Evolutionary conservation across 2,797 vertebrate genomes (phyloP), one percentile per base, ranked within the genome.

Genomic region (Helicolenus hilgendorfi): DNA sequence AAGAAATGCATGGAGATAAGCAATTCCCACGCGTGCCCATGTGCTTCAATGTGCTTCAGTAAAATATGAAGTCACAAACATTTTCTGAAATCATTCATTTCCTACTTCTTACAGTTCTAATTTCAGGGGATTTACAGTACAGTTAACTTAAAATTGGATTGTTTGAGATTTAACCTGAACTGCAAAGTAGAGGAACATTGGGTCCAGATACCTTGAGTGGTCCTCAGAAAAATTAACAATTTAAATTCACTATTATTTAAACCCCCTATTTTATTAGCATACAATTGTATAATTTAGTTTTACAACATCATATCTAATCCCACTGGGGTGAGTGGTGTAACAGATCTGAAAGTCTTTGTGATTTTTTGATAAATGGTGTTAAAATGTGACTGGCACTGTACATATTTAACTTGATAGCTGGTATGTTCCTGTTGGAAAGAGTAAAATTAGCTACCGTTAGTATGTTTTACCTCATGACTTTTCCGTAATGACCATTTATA

Each of bases 11-110:
- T 11, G 45, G 9, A 20, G 22, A 58, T 41, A 10, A 41, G 6
- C n/a, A 7, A 22, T 31, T 56, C 3, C 14, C 14, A 33, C 3
- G 4, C 0, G 0, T 49, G n/a, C 31, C 33, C 24, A 11, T 14
- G 26, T 33, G 24, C 22, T 33, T 29, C 4, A 27, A 45, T 59
- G 29, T 64, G 27, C 15, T 35, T 29, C 4, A 27, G 11, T 64
- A 1, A 64, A 80, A 69, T 56, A 22, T 41, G 2, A 79, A 31
- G 6, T 41, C 11, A 26, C 2, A 69, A 26, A 56, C 0, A 14
- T 56, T 29, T 59, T 72, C 56, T 53, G 14, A 26, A 10, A 55
- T 65, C 20, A 29, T 11, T 35, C 5, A 14, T 5, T 13, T 13
- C 3, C 3, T 64, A 1, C 14, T 64, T 10, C 3, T 18, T 20